Evolutionary conservation across 2,113 vertebrate genomes (phyloP).

Genomic region (Psittacula cyanocephala): DNA sequence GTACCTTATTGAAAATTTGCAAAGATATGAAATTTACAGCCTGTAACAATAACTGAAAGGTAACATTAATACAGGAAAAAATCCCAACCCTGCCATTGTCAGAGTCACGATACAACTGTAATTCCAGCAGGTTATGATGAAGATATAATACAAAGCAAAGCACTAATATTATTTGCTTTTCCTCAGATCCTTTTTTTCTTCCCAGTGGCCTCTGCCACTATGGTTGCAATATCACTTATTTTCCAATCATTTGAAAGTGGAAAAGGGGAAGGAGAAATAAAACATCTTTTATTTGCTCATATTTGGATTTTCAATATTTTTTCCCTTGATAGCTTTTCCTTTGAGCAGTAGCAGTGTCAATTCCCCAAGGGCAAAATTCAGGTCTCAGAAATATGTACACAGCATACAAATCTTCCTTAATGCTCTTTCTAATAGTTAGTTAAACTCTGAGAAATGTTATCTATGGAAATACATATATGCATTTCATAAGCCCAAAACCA

Average conservation of each 20-base stretch:
- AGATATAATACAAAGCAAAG: constrained; percentile 17
- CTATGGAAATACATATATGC: constrained; percentile 26
- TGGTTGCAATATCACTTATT: constrained; percentile 18
- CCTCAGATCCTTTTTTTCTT: constrained; percentile 31
- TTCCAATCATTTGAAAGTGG: constrained; percentile 49
- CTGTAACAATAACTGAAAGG: constrained; percentile 9
- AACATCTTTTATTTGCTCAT: constrained; percentile 37
- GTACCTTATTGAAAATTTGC: neutral
- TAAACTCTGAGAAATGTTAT: constrained; percentile 40
- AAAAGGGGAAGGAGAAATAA: constrained; percentile 40
- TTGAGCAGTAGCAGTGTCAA: constrained; percentile 43
- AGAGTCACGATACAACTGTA: neutral
- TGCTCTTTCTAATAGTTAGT: constrained; percentile 44
- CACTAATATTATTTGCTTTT: constrained; percentile 24
- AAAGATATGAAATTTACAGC: neutral
- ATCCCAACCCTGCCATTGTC: neutral
- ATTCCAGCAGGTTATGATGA: constrained; percentile 15
- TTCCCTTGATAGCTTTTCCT: constrained; percentile 59
- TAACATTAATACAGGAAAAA: neutral
- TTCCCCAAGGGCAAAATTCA: constrained; percentile 54
- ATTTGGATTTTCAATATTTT: constrained; percentile 54
- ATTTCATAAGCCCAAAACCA: constrained; percentile 24
- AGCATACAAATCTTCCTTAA: constrained; percentile 53
- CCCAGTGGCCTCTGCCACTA: neutral
- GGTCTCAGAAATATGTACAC: constrained; percentile 41